Base-by-base conservation (phyloP, 2,797 vertebrate genomes). In the Enteromius afrohamiltoni region DNA sequence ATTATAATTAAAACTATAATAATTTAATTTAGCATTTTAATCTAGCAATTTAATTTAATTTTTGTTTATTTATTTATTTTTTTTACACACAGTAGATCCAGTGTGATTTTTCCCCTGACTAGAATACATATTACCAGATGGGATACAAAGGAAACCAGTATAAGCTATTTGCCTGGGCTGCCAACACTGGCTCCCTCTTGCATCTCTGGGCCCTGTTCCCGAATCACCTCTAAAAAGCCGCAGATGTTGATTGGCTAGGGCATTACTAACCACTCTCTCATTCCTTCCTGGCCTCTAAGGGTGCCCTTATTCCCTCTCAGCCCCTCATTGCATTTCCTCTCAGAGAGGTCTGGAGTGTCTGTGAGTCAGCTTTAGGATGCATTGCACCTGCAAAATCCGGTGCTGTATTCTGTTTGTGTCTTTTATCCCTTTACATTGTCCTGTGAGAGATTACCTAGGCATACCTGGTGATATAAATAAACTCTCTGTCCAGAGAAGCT, bases 171-270 rank as follows among this genome's bases (percentile, higher is more conserved):
- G 17, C 16, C 45, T 74, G 51, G 23, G 29, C 42, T 85, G 77
- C 79, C 55, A 88, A 69, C 23, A 53, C 78, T 85, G 87, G 65
- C 60, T 75, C 74, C 60, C 13, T 53, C 53, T 11, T 75, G 58
- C 31, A 49, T 47, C 23, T 10, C 17, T 45, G 67, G 67, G 53
- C 71, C 77, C 42, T 64, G 80, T 55, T 77, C 85, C 76, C 69
- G 55, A 80, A 69, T 78, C 71, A 73, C 53, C 62, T 71, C 55
- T 85, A 31, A 76, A 84, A 67, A 80, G 85, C n/a, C 49, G 19
- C 81, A 87, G 85, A 79, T 88, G 84, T 83, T 87, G 47, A 79
- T 77, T 85, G 86, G 42, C 79, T 49, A 82, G 76, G 62, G 62
- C 78, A 68, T 70, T 51, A 79, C 60, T 26, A 37, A 29, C 49